phyloP scores from a whole-genome alignment of 2,888 invertebrate species.

The Pammene aurita region DNA sequence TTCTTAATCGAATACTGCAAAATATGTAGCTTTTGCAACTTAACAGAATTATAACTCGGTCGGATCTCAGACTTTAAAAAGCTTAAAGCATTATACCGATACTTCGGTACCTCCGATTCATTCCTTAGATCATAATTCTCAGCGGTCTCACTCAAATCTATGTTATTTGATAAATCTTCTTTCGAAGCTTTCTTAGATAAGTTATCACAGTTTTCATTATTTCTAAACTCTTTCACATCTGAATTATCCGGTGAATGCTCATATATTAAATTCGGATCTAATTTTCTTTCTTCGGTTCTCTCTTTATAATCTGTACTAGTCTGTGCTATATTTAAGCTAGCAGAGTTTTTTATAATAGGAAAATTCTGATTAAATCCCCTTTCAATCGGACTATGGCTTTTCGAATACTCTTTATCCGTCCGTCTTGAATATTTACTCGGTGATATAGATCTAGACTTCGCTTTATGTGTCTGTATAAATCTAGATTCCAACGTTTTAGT shows the following conservation, averaged over 20 bases:
- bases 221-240: slow-evolving; percentile 65
- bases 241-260: slow-evolving; percentile 75
- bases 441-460: slow-evolving; percentile 71
- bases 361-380: slow-evolving; percentile 72
- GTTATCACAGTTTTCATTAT: slow-evolving; percentile 65
- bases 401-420: slow-evolving; percentile 72
- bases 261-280: slow-evolving; percentile 68
- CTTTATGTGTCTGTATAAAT: slow-evolving; percentile 60
- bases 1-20: slow-evolving; percentile 89
- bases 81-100: slow-evolving; percentile 74
- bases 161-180: slow-evolving; percentile 64
- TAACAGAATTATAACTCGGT: slow-evolving; percentile 88
- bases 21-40: slow-evolving; percentile 87
- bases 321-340: slow-evolving; percentile 66
- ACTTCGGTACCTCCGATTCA: slow-evolving; percentile 70
- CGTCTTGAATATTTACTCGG: slow-evolving; percentile 66
- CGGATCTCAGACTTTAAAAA: slow-evolving; percentile 85
- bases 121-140: slow-evolving; percentile 75
- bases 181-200: slow-evolving; percentile 59
- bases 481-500: slow-evolving; percentile 69
- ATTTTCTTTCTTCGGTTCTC: slow-evolving; percentile 45
- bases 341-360: slow-evolving; percentile 62
- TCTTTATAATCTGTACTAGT: slow-evolving; percentile 57
- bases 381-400: slow-evolving; percentile 77
- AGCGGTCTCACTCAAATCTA: slow-evolving; percentile 78